Base-by-base conservation (phyloP, 2,888 invertebrate genomes). In the Anoncus sp. region DNA sequence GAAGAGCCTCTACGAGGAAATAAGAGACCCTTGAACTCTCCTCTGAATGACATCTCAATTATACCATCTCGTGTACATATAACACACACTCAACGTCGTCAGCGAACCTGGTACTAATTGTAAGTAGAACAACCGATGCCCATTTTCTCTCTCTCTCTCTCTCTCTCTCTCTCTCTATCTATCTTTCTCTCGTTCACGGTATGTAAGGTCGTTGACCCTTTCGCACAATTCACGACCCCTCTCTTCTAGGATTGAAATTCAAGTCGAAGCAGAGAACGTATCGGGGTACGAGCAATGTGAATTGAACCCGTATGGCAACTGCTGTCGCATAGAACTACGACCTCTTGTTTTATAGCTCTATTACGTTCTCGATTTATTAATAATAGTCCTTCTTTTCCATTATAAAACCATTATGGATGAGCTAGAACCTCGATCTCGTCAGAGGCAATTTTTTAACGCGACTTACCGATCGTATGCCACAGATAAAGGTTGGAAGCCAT, bases 41-140 rank as follows among this genome's bases (percentile, higher is more conserved):
- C 49, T 40, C 70, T 63, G 63, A 55, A 77, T 77, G 76, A 65
- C 80, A 71, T 75, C 76, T 73, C 81, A 74, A 77, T 77, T 79
- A 55, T 65, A 45, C 62, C 59, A 43, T 73, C 62, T 55, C 74
- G 57, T 24, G 47, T 14, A 53, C 31, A 47, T 55, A 49, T 35
- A 73, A 57, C 60, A 27, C 62, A 51, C 55, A 71, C 66, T 71
- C 40, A 47, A 72, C 53, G 49, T 62, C 78, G 75, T 66, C 78
- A 57, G 27, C 51, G 71, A 71, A 75, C 60, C 71, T 71, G 55
- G 66, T 38, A 53, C 71, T 78, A 78, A 78, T 78, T 75, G 78
- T 71, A 66, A 78, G 75, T 78, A 75, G 75, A 75, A 74, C 77
- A 57, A 67, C 66, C 71, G 62, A 75, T 75, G 76, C 78, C 43